Percentiles rank a stretch among this genome's conserved stretches.
These are phyloP conservation scores for Spodoptera litura DNA, from an alignment of 1,140 invertebrate genomes.

Conservation along the genomic window DNA sequence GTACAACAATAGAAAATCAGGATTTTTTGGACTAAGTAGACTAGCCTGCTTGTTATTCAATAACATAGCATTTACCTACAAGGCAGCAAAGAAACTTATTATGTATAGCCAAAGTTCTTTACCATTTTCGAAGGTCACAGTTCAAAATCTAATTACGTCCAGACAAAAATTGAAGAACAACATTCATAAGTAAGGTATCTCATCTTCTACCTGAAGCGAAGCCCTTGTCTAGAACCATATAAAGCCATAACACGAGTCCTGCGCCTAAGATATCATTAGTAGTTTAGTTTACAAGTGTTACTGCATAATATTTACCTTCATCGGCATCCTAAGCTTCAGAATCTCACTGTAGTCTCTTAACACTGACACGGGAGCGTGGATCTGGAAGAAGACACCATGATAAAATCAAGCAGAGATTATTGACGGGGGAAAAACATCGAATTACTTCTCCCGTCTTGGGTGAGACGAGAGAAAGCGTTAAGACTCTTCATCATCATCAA, in stretches of 20 bases:
- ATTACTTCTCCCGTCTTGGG: too few species aligned
- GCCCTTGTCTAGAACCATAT: constrained; percentile 46
- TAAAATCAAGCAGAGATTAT: not conserved
- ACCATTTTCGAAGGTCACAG: too few species aligned
- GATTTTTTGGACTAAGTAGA: too few species aligned
- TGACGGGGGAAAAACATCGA: not conserved
- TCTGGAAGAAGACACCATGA: constrained; percentile 81
- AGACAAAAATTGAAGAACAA: constrained; percentile 3
- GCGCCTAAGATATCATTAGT: constrained; percentile 47
- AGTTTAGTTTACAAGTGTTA: not conserved
- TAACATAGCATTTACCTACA: too few species aligned
- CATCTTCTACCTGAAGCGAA: constrained; percentile 38
- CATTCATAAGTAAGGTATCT: constrained; percentile 20
- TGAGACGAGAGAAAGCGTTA: too few species aligned
- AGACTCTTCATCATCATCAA: too few species aligned
- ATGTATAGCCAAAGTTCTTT: too few species aligned
- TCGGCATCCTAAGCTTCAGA: constrained; percentile 97
- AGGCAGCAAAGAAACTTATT: too few species aligned
- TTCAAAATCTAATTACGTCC: not conserved
- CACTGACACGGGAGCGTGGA: constrained; percentile 95
- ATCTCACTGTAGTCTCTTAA: constrained; percentile 96
- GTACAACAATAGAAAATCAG: too few species aligned
- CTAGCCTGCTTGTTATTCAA: too few species aligned
- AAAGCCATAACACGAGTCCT: constrained; percentile 58
- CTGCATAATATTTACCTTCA: constrained; percentile 88